A percentile compares a stretch with the other conserved stretches of the same genome.
Conservation (phyloP, 1,140 invertebrate genomes). For the Hycleus phaleratus region DNA sequence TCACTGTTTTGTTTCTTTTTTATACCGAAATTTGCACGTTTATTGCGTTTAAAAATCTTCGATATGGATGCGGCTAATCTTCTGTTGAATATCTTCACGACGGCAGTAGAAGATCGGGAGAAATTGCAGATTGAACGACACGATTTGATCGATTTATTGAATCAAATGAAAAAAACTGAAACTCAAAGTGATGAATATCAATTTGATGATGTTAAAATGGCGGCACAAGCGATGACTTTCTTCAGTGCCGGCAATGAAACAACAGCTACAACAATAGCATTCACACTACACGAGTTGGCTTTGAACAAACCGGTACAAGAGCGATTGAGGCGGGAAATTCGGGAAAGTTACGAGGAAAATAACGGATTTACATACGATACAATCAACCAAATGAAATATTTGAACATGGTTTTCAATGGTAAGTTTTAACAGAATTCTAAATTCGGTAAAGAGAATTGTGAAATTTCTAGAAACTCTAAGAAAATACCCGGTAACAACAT, state of each 20-base stretch:
- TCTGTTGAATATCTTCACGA: too few relatives aligned
- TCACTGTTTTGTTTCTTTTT: too few relatives aligned
- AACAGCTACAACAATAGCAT: constrained; percentile 49
- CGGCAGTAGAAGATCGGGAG: neutral
- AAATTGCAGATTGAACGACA: neutral
- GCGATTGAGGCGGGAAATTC: constrained; percentile 50
- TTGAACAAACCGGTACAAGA: constrained; percentile 52
- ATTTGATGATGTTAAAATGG: constrained; percentile 19
- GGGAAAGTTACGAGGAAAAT: constrained; percentile 14
- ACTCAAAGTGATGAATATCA: constrained; percentile 16
- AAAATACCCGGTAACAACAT: constrained; percentile 6
- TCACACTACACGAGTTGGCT: constrained; percentile 51
- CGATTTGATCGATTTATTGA: constrained; percentile 29
- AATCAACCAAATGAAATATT: constrained; percentile 35
- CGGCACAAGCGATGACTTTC: constrained; percentile 38
- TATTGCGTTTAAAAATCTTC: constrained; percentile 40
- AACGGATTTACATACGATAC: constrained; percentile 35
- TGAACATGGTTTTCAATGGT: constrained; percentile 46
- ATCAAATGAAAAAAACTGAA: constrained; percentile 41
- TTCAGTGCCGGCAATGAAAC: constrained; percentile 58
- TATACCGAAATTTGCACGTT: constrained; percentile 16
- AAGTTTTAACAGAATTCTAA: neutral
- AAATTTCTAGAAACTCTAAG: constrained; percentile 3
- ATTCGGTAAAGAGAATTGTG: too few relatives aligned
- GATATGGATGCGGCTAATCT: too few relatives aligned